phyloP scores from a whole-genome alignment of 2,797 vertebrate genomes.

The Spinus pinus region DNA sequence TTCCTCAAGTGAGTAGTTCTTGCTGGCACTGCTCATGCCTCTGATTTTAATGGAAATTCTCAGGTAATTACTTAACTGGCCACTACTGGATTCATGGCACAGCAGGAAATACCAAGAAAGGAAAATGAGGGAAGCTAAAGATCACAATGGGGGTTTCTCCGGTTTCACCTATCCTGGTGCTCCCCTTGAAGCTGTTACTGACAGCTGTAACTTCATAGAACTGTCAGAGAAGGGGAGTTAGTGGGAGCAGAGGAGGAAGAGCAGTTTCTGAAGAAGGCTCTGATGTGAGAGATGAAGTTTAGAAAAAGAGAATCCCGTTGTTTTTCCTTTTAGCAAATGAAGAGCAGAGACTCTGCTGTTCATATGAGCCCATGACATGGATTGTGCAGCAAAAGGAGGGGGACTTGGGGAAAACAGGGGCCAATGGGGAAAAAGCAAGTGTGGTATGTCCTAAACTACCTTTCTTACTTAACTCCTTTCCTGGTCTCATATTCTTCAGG shows the following conservation, averaged over 20 bases:
- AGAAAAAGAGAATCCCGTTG: not conserved
- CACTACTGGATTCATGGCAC: rapidly evolving
- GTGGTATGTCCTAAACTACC: not conserved
- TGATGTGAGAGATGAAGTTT: not conserved
- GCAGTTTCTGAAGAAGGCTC: not conserved
- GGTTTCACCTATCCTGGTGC: not conserved
- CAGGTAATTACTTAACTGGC: not conserved
- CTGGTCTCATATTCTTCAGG: not conserved
- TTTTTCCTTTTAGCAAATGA: not conserved
- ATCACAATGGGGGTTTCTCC: rapidly evolving
- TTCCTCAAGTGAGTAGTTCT: not conserved
- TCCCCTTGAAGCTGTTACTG: rapidly evolving
- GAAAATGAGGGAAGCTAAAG: not conserved
- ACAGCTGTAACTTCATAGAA: not conserved
- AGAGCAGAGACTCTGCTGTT: not conserved
- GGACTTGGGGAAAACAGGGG: not conserved
- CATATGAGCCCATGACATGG: rapidly evolving
- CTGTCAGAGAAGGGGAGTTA: not conserved
- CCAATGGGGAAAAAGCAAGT: not conserved
- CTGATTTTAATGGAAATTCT: not conserved
- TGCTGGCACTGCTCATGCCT: not conserved
- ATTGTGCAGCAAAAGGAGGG: not conserved
- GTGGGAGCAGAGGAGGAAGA: not conserved
- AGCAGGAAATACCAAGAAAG: not conserved
- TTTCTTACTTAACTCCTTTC: not conserved